Evolutionary conservation across 2,113 vertebrate genomes (phyloP).

Genomic region (Peromyscus maniculatus): DNA sequence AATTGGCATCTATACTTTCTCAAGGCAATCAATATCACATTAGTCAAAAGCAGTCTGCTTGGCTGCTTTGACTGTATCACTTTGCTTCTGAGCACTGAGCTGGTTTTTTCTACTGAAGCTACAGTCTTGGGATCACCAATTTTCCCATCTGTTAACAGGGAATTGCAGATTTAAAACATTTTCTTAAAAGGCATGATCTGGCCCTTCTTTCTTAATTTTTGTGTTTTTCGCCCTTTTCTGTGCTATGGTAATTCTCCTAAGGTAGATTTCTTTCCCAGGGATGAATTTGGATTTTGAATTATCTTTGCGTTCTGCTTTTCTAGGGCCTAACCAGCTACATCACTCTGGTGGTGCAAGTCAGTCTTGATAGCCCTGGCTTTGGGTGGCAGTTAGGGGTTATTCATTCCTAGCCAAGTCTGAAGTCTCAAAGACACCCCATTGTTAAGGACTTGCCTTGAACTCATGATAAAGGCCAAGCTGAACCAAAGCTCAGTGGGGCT

Average conservation of each 20-base stretch:
- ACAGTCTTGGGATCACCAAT: neutral
- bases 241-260: neutral
- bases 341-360: neutral
- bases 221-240: neutral
- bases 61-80: neutral
- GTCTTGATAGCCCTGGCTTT: neutral
- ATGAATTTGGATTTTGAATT: neutral
- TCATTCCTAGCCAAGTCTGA: neutral
- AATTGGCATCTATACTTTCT: neutral
- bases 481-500: neutral
- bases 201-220: neutral
- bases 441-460: neutral
- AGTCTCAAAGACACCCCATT: neutral
- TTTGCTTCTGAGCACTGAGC: neutral
- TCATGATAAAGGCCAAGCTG: neutral
- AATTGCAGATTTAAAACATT: neutral
- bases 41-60: neutral
- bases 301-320: neutral
- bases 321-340: neutral
- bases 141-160: neutral
- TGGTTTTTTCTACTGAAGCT: constrained; percentile 11
- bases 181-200: neutral
- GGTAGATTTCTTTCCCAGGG: neutral
- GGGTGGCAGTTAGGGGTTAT: neutral
- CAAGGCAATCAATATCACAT: neutral